Percentiles rank a stretch among this genome's conserved stretches.
Conservation (phyloP, 2,888 invertebrate genomes). For the Drosophila mettleri region DNA sequence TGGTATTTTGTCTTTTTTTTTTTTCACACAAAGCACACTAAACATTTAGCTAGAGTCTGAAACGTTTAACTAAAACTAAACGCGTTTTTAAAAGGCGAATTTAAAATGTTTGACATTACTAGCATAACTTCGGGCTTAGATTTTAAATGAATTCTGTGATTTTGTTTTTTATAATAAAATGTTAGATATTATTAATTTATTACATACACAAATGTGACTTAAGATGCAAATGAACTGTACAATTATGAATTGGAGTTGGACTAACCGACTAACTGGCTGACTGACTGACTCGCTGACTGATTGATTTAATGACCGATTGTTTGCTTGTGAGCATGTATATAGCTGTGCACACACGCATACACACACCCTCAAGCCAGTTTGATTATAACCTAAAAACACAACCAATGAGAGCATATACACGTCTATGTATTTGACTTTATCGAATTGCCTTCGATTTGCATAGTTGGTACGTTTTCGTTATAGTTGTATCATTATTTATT, state of each 20-base stretch:
- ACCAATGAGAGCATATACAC: slow-evolving; percentile 85
- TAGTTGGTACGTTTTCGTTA: slow-evolving; percentile 59
- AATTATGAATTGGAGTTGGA: slow-evolving; percentile 49
- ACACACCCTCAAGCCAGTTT: slow-evolving; percentile 64
- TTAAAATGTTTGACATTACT: slow-evolving; percentile 79
- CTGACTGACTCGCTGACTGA: slow-evolving; percentile 40
- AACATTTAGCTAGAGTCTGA: slow-evolving; percentile 68
- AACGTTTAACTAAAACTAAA: slow-evolving; percentile 53
- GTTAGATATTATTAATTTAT: slow-evolving; percentile 30
- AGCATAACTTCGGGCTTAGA: slow-evolving; percentile 63
- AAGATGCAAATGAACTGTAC: slow-evolving; percentile 76
- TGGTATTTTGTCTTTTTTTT: slow-evolving; percentile 22
- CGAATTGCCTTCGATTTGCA: slow-evolving; percentile 51
- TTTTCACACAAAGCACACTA: slow-evolving; percentile 60
- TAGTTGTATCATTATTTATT: slow-evolving; percentile 47
- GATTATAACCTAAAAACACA: slow-evolving; percentile 84
- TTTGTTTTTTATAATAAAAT: slow-evolving; percentile 23
- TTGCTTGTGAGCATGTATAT: slow-evolving; percentile 42
- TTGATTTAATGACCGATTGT: slow-evolving; percentile 59
- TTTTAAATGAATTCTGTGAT: slow-evolving; percentile 5
- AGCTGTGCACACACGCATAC: slow-evolving; percentile 28
- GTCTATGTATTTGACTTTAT: slow-evolving; percentile 74
- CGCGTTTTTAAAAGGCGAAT: slow-evolving; percentile 72
- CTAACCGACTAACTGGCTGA: slow-evolving; percentile 45
- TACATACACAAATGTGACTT: slow-evolving; percentile 39